Conservation (phyloP, 2,113 vertebrate genomes). For the Anhinga anhinga region DNA sequence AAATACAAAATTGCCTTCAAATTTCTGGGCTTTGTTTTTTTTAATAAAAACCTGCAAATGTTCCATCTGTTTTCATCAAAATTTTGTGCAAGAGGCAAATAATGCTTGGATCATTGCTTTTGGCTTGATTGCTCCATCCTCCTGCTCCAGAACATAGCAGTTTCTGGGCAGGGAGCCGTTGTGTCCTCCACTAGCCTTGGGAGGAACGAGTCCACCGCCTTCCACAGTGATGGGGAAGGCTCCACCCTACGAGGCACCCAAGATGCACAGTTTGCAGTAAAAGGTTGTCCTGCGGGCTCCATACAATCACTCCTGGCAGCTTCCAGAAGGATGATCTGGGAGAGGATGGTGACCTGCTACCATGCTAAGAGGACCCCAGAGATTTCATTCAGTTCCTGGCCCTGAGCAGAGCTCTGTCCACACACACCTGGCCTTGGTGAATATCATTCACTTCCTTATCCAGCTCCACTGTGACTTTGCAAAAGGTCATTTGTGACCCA, state of each 20-base stretch:
- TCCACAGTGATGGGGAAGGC: background rate
- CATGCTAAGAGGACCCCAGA: background rate
- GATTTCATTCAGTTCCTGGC: background rate
- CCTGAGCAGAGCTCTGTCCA: background rate
- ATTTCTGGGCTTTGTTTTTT: background rate
- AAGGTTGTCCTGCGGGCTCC: background rate
- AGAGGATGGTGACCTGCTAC: background rate
- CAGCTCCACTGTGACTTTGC: background rate
- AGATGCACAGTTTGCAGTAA: background rate
- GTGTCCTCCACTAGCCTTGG: background rate
- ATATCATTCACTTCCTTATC: background rate
- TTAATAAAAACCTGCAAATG: background rate
- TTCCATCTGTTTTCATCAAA: slow-evolving; percentile 27
- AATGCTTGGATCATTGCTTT: slow-evolving; percentile 27
- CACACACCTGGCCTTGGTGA: background rate
- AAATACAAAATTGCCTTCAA: background rate
- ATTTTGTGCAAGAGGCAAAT: slow-evolving; percentile 17
- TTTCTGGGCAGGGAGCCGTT: background rate
- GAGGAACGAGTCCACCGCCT: background rate
- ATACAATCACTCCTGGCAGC: background rate
- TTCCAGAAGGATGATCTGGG: background rate
- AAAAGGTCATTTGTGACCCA: background rate
- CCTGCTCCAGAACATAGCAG: background rate
- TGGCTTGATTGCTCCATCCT: background rate
- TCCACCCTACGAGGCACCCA: background rate